phyloP scores from a whole-genome alignment of 2,888 invertebrate species.

The Stenurella melanura region DNA sequence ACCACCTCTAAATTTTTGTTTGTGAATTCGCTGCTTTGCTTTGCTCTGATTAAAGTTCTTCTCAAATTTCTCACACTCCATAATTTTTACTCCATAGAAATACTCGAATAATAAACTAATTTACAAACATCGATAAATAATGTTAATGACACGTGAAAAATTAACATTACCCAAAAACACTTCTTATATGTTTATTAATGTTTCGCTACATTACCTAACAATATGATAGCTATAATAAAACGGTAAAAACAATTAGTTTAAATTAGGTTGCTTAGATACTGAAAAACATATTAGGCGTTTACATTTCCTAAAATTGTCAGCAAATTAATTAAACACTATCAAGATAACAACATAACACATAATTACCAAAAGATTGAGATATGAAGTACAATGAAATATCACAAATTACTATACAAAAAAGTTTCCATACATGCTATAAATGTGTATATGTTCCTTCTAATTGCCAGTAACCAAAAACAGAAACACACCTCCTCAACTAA shows the following conservation, averaged over 20 bases:
- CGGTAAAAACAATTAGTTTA: conserved; percentile 13
- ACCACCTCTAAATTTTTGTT: too few species aligned
- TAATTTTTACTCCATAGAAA: too few species aligned
- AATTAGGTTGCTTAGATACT: conserved; percentile 5
- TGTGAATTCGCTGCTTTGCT: too few species aligned
- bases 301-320: conserved; percentile 28
- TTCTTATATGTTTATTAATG: not conserved
- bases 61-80: too few species aligned
- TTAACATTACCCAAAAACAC: not conserved
- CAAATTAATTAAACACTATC: conserved; percentile 23
- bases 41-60: too few species aligned
- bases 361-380: conserved; percentile 31
- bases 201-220: not conserved
- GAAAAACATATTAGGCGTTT: conserved; percentile 2
- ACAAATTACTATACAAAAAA: conserved; percentile 24
- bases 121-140: not conserved
- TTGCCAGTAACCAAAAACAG: conserved; percentile 26
- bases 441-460: conserved; percentile 16
- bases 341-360: conserved; percentile 15
- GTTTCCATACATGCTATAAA: conserved; percentile 10
- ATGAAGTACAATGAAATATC: conserved; percentile 24
- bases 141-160: not conserved
- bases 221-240: not conserved
- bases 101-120: too few species aligned
- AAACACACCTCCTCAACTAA: conserved; percentile 19